A percentile compares a stretch with the other conserved stretches of the same genome.
These are phyloP conservation scores for Aspidoscelis tigris DNA, from an alignment of 2,113 vertebrate genomes.

Conservation along the genomic window DNA sequence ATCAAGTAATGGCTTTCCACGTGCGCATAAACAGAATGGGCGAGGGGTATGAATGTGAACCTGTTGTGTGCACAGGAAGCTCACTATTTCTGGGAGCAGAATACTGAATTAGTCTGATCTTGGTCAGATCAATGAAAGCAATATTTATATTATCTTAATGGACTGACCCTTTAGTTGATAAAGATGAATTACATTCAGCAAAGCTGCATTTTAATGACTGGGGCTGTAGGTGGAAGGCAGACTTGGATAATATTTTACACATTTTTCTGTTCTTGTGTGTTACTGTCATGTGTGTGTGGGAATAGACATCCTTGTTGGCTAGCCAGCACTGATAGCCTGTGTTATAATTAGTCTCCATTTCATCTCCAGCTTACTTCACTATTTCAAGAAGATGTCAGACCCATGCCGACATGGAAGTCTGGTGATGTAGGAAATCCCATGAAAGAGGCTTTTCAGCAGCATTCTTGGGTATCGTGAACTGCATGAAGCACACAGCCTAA, in stretches of 20 bases:
- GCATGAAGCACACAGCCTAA: too few species aligned
- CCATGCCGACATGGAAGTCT: too few species aligned
- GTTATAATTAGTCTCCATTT: not conserved
- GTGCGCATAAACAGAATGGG: not conserved
- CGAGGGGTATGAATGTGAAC: not conserved
- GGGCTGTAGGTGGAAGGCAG: too few species aligned
- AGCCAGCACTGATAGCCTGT: not conserved
- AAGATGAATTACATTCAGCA: not conserved
- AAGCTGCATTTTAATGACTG: not conserved
- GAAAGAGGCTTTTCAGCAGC: too few species aligned
- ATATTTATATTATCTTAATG: not conserved
- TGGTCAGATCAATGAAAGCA: too few species aligned
- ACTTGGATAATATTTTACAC: not conserved
- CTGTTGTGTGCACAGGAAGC: not conserved
- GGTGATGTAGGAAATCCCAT: too few species aligned
- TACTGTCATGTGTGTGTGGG: not conserved
- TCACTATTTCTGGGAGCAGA: not conserved
- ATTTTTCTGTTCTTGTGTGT: not conserved
- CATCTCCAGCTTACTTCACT: not conserved
- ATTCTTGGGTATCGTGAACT: too few species aligned
- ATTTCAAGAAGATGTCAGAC: not conserved
- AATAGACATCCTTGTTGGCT: not conserved
- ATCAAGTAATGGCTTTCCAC: constrained; percentile 76
- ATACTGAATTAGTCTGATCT: not conserved
- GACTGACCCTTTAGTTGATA: not conserved